A percentile compares a stretch with the other conserved stretches of the same genome.
phyloP scores from a whole-genome alignment of 2,797 vertebrate genomes.

The Atherinosoma microstoma region DNA sequence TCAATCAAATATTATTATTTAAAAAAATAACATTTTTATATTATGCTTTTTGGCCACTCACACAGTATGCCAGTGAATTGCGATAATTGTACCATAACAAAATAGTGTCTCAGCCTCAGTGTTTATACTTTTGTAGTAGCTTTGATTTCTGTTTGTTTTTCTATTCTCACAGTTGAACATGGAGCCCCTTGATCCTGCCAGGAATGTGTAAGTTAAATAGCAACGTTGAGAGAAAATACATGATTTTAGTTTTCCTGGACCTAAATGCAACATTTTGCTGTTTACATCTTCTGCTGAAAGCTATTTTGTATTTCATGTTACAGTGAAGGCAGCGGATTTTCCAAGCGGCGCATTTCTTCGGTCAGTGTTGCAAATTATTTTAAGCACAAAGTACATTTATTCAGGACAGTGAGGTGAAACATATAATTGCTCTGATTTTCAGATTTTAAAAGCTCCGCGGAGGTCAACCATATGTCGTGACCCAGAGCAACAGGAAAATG shows the following conservation, averaged over 20 bases:
- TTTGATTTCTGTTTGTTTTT: not conserved
- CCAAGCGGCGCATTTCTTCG: slow-evolving; percentile 76
- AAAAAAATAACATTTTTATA: not conserved
- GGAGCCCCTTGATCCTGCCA: slow-evolving; percentile 70
- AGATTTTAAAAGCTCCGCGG: slow-evolving; percentile 85
- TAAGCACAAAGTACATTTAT: not conserved
- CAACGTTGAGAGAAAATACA: not conserved
- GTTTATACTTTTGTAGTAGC: not conserved
- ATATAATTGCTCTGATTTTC: slow-evolving; percentile 5
- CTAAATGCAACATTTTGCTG: not conserved
- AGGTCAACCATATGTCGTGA: slow-evolving; percentile 67
- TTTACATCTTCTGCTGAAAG: not conserved
- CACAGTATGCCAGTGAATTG: not conserved
- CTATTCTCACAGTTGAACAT: slow-evolving; percentile 58
- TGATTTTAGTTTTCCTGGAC: not conserved
- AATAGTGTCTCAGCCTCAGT: not conserved
- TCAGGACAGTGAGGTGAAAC: not conserved
- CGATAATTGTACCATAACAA: not conserved
- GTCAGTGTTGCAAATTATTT: slow-evolving; percentile 57
- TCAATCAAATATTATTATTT: not conserved
- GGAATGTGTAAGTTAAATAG: slow-evolving; percentile 65
- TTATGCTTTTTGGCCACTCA: not conserved
- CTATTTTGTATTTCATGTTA: slow-evolving; percentile 32
- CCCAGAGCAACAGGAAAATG: slow-evolving; percentile 70
- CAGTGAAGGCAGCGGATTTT: slow-evolving; percentile 60